These are phyloP conservation scores for Eumacrocentrus americanus DNA, from an alignment of 2,888 invertebrate genomes.

Conservation along the genomic window DNA sequence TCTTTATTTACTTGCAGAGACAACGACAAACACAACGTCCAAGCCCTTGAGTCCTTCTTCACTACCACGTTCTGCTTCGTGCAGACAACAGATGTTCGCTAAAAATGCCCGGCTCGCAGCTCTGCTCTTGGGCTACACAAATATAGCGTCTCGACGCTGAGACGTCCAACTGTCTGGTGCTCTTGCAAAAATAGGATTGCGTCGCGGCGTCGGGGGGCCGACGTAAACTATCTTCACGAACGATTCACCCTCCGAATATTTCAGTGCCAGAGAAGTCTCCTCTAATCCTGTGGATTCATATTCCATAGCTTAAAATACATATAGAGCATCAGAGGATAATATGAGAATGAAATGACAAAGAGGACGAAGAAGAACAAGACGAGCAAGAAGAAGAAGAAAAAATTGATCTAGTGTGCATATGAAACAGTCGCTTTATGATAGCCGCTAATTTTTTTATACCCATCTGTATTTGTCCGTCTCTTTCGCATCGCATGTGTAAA, in stretches of 20 bases:
- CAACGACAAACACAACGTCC: constrained; percentile 16
- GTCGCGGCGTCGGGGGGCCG: background rate
- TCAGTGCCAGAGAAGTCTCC: background rate
- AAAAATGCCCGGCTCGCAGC: constrained; percentile 33
- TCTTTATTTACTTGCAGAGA: no score
- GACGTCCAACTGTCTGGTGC: constrained; percentile 59
- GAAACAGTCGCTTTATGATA: constrained; percentile 39
- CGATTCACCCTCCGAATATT: constrained; percentile 1
- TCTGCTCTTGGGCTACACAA: background rate
- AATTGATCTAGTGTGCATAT: constrained; percentile 10
- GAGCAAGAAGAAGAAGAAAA: background rate
- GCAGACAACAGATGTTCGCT: constrained; percentile 37
- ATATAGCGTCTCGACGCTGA: constrained; percentile 30
- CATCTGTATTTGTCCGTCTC: constrained; percentile 46
- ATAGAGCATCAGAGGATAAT: background rate
- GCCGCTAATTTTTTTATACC: constrained; percentile 39
- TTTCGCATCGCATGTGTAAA: constrained; percentile 35
- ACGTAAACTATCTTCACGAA: constrained; percentile 7
- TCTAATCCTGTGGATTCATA: background rate
- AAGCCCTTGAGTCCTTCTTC: constrained; percentile 3
- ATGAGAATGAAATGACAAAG: background rate
- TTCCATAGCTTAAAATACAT: background rate
- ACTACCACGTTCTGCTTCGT: constrained; percentile 6
- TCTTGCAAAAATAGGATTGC: constrained; percentile 53
- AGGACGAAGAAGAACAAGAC: background rate